phyloP scores from a whole-genome alignment of 2,113 vertebrate species.

The Entosphenus tridentatus region DNA sequence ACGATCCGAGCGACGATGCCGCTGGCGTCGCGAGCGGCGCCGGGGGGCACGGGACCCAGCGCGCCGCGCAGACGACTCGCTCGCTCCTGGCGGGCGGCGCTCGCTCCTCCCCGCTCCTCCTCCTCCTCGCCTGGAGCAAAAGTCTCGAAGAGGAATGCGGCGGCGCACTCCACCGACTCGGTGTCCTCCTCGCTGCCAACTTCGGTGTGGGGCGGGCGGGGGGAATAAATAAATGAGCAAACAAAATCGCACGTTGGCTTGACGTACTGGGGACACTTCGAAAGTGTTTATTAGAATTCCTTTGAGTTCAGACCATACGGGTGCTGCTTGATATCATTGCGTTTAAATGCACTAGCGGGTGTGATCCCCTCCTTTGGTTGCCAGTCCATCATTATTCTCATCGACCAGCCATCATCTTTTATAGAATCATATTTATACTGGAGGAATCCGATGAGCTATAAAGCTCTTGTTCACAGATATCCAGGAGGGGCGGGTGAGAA shows the following conservation, averaged over 20 bases:
- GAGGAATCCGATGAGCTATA: no score
- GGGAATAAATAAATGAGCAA: no score
- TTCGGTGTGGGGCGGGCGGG: slow-evolving; percentile 17
- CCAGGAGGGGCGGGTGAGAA: background rate
- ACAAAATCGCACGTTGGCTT: no score
- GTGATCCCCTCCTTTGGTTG: no score
- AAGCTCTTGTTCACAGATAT: no score
- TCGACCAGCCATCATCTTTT: background rate
- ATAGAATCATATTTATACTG: background rate
- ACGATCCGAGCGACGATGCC: slow-evolving; percentile 33
- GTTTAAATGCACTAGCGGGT: no score
- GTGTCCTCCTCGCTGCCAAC: slow-evolving; percentile 59
- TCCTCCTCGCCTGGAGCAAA: slow-evolving; percentile 53
- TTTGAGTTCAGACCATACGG: background rate
- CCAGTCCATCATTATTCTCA: background rate
- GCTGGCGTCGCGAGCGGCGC: slow-evolving; percentile 46
- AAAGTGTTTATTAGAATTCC: slow-evolving; percentile 5
- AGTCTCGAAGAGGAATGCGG: slow-evolving; percentile 65
- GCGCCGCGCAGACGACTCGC: slow-evolving; percentile 20
- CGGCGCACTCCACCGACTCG: slow-evolving; percentile 56
- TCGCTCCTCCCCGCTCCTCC: slow-evolving; percentile 35
- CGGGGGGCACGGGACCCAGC: slow-evolving; percentile 75
- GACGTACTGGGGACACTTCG: background rate
- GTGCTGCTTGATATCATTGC: no score
- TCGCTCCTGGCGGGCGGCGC: background rate